Evolutionary conservation across 1,140 invertebrate species (phyloP), one percentile per base, ranked within the genome.

Genomic region (Mizuhopecten yessoensis): DNA sequence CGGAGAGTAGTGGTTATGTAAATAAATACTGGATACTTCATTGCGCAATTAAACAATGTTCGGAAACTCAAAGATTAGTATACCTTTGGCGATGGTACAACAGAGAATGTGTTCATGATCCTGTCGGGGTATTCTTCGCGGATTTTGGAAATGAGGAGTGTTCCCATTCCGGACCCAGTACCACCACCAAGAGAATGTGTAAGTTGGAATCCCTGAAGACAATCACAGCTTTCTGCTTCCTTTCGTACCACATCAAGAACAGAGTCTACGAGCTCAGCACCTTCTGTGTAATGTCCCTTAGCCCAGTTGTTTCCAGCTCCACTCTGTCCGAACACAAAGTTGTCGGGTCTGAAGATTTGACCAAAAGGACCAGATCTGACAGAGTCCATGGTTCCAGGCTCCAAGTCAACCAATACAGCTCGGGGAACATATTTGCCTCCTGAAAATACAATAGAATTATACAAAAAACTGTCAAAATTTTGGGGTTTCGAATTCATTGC

Each of bases 81-180:
- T 92, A 97, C 98, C 97, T 98, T 98, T 23, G 98, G 98, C 34
- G 98, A 99, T 86, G 98, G 98, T 86, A 99, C 98, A 86, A 99
- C 98, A 1, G 98, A 98, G 96, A 98, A 99, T 34, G 98, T 98
- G 95, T 98, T 98, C 97, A 99, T 98, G 91, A 99, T 99, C 96
- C 98, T 97, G 97, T 99, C 98, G 7, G 99, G 97, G 94, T 97
- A 97, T 94, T 97, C 97, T 94, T 97, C 97, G 33, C 97, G 95
- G 86, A 97, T 97, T 92, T 97, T 97, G 34, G 97, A 97, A 42
- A 97, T 97, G 34, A 97, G 94, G 13, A 97, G 95, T 15, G 97
- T 97, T 86, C 97, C 97, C 97, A 97, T 97, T 39, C 97, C 95
- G 3, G 95, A 95, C 3, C 95, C 95, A 13, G 95, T 96, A 34